Base-by-base conservation (phyloP, 2,888 invertebrate genomes). In the Labia minor region DNA sequence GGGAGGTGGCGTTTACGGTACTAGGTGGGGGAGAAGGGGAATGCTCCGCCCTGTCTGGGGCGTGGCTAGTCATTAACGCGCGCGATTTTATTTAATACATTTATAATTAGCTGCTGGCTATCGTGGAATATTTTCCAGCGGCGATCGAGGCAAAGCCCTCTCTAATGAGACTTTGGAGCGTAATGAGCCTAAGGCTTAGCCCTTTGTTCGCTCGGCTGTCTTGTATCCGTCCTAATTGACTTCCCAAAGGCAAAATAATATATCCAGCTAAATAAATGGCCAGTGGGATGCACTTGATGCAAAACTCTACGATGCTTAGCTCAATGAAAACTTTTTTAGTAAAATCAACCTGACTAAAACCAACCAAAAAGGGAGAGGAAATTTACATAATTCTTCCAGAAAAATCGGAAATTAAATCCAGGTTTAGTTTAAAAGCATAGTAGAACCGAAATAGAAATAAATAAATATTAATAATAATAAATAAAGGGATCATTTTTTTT, bases 21-120 rank as follows among this genome's bases (percentile, higher is more conserved):
- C 6, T 33, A 6, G 33, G 33, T 14, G n/a, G 49, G 49, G 49
- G 49, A 14, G 8, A 14, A 49, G 49, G 49, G 49, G 26, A 6
- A 10, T 2, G n/a, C 49, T 16, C 49, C 49, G 49, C 49, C 49
- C 49, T 3, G 14, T 4, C 16, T 3, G 49, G 49, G 49, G 49
- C 49, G 49, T 49, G 49, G 49, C 49, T 14, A 11, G 49, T 49
- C 49, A 49, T 49, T 49, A 49, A 49, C 49, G 49, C 49, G 49
- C 49, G 49, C 49, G 49, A 49, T 49, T 49, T 49, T 49, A 49
- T 49, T 49, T 49, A 49, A 49, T 49, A 49, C 49, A 49, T 49
- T 49, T 49, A 49, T 49, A 49, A 49, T 49, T 49, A 49, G 49
- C 49, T 49, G 49, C 49, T 49, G 49, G 49, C 49, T 49, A 49